Evolutionary conservation across 2,888 invertebrate species (phyloP).

Genomic region (Trichogramma dendrolimi): DNA sequence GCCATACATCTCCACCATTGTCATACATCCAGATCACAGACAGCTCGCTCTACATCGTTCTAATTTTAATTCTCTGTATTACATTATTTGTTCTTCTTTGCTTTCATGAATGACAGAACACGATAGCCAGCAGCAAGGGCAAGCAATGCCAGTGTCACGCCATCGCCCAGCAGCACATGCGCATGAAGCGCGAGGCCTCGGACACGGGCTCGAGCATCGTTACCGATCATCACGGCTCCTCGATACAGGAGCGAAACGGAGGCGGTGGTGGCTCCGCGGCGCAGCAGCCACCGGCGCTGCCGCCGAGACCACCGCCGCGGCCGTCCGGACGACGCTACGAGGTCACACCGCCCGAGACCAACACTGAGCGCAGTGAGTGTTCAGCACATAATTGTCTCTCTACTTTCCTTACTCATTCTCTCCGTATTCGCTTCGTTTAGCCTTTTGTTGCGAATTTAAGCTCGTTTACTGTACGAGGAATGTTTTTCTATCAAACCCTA

Average conservation of each 20-base stretch:
- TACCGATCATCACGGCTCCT: neutral
- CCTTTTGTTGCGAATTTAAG: too few relatives aligned
- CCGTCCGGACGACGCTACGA: constrained; percentile 45
- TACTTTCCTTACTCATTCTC: too few relatives aligned
- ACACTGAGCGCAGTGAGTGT: constrained; percentile 44
- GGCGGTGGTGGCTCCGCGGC: constrained; percentile 11
- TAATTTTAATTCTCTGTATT: neutral
- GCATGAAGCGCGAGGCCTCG: constrained; percentile 16
- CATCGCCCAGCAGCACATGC: constrained; percentile 38
- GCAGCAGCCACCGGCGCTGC: constrained; percentile 49
- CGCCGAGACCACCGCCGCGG: constrained; percentile 48
- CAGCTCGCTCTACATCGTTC: too few relatives aligned
- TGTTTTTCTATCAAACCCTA: too few relatives aligned
- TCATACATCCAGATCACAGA: too few relatives aligned
- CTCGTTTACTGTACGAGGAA: too few relatives aligned
- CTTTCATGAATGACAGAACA: constrained; percentile 31
- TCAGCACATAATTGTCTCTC: neutral
- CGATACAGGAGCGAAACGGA: neutral
- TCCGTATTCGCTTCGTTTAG: too few relatives aligned
- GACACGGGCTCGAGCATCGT: neutral
- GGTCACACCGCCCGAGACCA: constrained; percentile 28
- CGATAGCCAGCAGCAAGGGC: constrained; percentile 33
- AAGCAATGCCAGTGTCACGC: constrained; percentile 49
- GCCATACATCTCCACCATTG: too few relatives aligned
- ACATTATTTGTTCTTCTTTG: neutral